These are phyloP conservation scores for Chrysemys picta DNA, from an alignment of 2,113 vertebrate species.

Conservation along the genomic window DNA sequence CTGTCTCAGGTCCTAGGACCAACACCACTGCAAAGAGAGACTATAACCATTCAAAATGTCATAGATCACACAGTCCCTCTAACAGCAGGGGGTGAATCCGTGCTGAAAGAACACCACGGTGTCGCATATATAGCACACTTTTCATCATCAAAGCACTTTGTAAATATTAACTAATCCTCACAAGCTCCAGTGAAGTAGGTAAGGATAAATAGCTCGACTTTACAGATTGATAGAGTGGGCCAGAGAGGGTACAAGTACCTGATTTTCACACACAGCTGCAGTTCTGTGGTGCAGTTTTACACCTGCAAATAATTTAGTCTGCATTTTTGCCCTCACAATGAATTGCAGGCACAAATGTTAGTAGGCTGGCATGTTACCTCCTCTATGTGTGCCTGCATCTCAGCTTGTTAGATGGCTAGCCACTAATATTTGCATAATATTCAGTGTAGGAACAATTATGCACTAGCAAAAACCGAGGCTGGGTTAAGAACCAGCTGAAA, in stretches of 20 bases:
- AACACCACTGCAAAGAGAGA: not conserved
- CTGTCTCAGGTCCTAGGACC: not conserved
- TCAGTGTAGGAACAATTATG: not conserved
- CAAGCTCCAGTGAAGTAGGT: not conserved
- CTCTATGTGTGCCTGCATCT: not conserved
- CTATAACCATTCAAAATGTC: not conserved
- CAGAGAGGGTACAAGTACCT: not conserved
- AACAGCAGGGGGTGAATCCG: not conserved
- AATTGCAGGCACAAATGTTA: not conserved
- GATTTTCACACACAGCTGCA: not conserved
- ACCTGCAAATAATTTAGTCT: not conserved
- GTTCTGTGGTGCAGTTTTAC: not conserved
- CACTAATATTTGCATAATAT: not conserved
- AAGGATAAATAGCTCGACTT: not conserved
- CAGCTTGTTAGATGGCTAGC: not conserved
- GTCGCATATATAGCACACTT: not conserved
- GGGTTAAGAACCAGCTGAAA: not conserved
- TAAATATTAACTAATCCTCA: not conserved
- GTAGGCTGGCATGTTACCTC: not conserved
- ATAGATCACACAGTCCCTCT: not conserved
- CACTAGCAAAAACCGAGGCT: not conserved
- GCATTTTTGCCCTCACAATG: not conserved
- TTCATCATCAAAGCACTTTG: not conserved
- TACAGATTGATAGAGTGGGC: not conserved
- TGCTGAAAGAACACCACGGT: not conserved